Evolutionary conservation across 2,113 vertebrate species (phyloP).

Genomic region (Pollachius pollachius): DNA sequence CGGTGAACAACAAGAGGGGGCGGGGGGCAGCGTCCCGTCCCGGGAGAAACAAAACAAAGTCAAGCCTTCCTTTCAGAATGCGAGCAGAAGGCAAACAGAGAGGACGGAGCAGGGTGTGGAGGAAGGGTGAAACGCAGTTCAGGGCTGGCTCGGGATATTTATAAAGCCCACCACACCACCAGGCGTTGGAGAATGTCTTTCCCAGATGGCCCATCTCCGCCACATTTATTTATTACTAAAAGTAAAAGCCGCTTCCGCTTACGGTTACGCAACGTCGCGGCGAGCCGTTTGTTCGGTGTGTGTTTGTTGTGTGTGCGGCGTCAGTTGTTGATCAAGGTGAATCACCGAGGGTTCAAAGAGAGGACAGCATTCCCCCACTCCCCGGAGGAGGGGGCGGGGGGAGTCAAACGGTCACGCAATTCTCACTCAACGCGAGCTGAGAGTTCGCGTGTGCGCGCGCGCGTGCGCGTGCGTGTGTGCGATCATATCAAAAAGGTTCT

Average conservation of each 20-base stretch:
- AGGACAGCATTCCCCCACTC: conserved; percentile 46
- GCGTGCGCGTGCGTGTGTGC: too few species aligned
- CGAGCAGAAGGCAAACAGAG: conserved; percentile 67
- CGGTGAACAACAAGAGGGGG: conserved; percentile 43
- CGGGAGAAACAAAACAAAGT: conserved; percentile 71
- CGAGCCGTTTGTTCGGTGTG: conserved; percentile 35
- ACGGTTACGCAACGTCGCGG: conserved; percentile 61
- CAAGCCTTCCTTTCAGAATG: conserved; percentile 65
- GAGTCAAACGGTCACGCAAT: too few species aligned
- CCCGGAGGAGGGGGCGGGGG: conserved; percentile 30
- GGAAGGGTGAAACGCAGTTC: conserved; percentile 72
- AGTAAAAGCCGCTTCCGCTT: conserved; percentile 49
- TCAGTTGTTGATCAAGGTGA: conserved; percentile 64
- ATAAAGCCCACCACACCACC: conserved; percentile 69
- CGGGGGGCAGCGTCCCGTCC: conserved; percentile 61
- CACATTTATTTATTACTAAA: conserved; percentile 63
- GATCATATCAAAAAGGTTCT: too few species aligned
- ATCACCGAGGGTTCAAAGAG: conserved; percentile 55
- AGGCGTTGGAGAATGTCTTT: conserved; percentile 57
- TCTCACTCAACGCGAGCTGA: too few species aligned
- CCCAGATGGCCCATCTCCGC: conserved; percentile 64
- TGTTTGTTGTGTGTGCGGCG: conserved; percentile 24
- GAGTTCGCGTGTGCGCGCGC: too few species aligned
- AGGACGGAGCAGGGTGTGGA: conserved; percentile 62
- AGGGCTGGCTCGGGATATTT: conserved; percentile 66